Base-by-base conservation (phyloP, 2,113 vertebrate species). In the Casuarius casuarius region DNA sequence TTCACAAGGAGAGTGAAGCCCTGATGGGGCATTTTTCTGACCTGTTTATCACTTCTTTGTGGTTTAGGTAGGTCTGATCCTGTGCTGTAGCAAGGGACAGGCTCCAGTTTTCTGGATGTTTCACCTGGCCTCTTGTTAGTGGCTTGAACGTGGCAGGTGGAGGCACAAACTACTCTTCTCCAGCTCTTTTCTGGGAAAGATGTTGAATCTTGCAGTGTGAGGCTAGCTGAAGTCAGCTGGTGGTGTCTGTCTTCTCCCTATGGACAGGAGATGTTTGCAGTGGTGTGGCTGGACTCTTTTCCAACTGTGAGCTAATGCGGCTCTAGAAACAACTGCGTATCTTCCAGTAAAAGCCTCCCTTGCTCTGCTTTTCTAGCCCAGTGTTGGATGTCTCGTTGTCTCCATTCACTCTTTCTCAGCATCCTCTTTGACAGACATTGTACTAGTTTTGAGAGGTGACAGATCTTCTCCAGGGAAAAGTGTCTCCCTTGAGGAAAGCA, bases 251-350 rank as follows among this genome's bases (percentile, higher is more conserved):
- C 52, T 56, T 1, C 0, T 83, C 72, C 26, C 72, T 51, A 4
- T 0, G 5, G 73, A 48, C 71, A 54, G 93, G 48, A 48, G 79
- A n/a, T 49, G 76, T 62, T 86, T 66, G 76, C 3, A 1, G 67
- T 74, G 54, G 33, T 58, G 67, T 66, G 76, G 83, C 52, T 67
- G 75, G 70, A 65, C 48, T 87, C n/a, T 48, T 65, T 87, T 95
- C 93, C 89, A 95, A 3, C 66, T 87, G 84, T 94, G 87, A 95
- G 83, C 80, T 94, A 84, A 94, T 78, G 61, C 66, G 54, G 88
- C 80, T 91, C 68, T 42, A 84, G 80, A 89, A 96, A 76, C 85
- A 83, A 70, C 63, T 7, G 13, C 0, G 1, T 74, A 23, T 77
- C 29, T 94, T 89, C 91, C 89, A 94, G 81, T 79, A 65, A 87